Percentiles rank a stretch among this genome's conserved stretches.
Conservation (phyloP, 2,113 vertebrate genomes). For the Atlantisia rogersi region DNA sequence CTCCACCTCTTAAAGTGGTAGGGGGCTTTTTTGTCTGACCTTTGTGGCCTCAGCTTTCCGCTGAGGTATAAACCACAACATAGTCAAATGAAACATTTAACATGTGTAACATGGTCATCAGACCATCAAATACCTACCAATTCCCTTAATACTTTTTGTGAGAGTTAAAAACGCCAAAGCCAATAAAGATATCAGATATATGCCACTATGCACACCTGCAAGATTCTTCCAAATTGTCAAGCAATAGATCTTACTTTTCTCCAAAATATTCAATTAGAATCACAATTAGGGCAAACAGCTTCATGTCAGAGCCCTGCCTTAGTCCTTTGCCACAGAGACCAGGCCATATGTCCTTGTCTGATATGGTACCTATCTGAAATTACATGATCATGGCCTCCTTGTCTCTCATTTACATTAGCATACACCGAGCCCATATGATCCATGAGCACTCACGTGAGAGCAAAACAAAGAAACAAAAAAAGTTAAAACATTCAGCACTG, state of each 20-base stretch:
- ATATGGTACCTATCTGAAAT: neutral
- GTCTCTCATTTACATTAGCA: neutral
- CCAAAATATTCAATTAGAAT: neutral
- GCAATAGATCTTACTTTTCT: neutral
- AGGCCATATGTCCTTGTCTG: neutral
- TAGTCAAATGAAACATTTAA: neutral
- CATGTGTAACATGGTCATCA: neutral
- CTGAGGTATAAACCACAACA: too few relatives aligned
- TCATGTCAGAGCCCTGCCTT: neutral
- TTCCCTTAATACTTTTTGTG: neutral
- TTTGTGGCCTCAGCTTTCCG: too few relatives aligned
- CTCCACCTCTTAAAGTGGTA: too few relatives aligned
- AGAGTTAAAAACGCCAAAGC: neutral
- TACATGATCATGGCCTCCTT: neutral
- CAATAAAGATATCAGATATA: neutral
- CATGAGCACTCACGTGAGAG: neutral
- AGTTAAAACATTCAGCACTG: neutral
- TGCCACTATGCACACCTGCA: neutral
- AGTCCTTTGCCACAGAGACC: neutral
- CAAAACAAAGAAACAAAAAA: neutral
- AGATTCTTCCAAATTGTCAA: neutral
- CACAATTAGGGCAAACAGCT: neutral
- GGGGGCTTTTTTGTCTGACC: too few relatives aligned
- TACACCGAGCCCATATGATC: neutral
- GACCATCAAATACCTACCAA: neutral